Base-by-base conservation (phyloP, 2,888 invertebrate species). In the Hirtodrosophila histrioides region DNA sequence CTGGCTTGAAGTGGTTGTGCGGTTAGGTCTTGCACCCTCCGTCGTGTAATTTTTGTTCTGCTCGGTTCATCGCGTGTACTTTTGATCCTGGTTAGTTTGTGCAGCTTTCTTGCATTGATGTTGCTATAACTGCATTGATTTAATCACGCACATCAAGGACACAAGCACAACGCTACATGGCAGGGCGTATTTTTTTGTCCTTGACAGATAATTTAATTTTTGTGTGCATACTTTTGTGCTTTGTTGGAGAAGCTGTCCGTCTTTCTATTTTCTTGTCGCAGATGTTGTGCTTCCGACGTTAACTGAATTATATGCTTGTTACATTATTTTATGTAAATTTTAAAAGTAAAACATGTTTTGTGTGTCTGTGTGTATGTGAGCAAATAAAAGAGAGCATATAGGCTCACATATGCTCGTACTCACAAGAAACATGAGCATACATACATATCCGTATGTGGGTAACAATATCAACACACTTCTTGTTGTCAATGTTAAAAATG, bases 161-260 rank as follows among this genome's bases (percentile, higher is more conserved):
- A 23, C 40, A 65, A 43, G 46, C 55, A 54, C 37, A 33, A 23
- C 51, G 70, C 72, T 73, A 70, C 75, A 75, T 72, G 50, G 58
- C 60, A 77, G 65, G 71, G 67, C 77, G 82, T 79, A 78, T 88
- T 81, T 87, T 80, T 79, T 86, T 86, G 84, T 88, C 89, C 88
- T 88, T 89, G 88, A 77, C 75, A 86, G 83, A 78, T 78, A 88
- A 88, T 86, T 80, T 86, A 83, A 85, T 79, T 84, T 85, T 88
- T 61, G 41, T 50, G 44, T 85, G 89, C 87, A 89, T 89, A 54
- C 62, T 82, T 67, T 63, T 57, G 29, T 31, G 56, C 29, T 35
- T 35, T 39, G 40, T 56, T 33, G 44, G 40, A 33, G 9, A 37
- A 37, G 29, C 46, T 61, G 46, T 11, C 11, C 12, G n/a, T 53